A percentile compares a stretch with the other conserved stretches of the same genome.
Conservation (phyloP, 2,888 invertebrate genomes). For the Halictus ligatus region DNA sequence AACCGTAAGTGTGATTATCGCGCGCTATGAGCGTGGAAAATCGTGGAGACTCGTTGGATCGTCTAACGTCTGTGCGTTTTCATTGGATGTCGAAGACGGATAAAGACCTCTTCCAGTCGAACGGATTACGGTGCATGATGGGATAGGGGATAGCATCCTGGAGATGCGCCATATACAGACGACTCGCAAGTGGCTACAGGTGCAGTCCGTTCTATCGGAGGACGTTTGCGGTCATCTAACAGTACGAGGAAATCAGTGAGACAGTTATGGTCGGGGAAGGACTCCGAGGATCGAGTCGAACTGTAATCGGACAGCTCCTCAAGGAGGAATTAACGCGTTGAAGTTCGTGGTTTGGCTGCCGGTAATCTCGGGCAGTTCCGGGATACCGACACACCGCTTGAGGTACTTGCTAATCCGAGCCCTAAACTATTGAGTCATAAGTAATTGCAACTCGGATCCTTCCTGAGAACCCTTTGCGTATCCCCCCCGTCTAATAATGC, state of each 20-base stretch:
- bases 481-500: not conserved
- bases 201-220: not conserved
- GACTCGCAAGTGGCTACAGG: slow-evolving; percentile 3
- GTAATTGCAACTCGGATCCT: not conserved
- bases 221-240: slow-evolving; percentile 12
- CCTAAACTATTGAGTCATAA: not conserved
- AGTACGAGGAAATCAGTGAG: not conserved
- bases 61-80: not conserved
- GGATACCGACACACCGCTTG: not conserved
- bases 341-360: not conserved
- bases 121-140: not conserved
- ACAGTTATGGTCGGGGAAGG: not conserved
- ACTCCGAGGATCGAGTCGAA: not conserved
- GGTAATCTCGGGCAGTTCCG: not conserved
- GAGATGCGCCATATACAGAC: not conserved
- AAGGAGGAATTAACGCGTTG: not conserved
- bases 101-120: not conserved
- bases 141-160: not conserved
- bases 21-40: not conserved
- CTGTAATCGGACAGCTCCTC: not conserved
- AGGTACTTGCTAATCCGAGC: not conserved
- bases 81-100: not conserved
- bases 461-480: not conserved
- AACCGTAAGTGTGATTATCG: not conserved
- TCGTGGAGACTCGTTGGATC: not conserved